These are phyloP conservation scores for Rhagium mordax DNA, from an alignment of 2,888 invertebrate genomes.

Conservation along the genomic window DNA sequence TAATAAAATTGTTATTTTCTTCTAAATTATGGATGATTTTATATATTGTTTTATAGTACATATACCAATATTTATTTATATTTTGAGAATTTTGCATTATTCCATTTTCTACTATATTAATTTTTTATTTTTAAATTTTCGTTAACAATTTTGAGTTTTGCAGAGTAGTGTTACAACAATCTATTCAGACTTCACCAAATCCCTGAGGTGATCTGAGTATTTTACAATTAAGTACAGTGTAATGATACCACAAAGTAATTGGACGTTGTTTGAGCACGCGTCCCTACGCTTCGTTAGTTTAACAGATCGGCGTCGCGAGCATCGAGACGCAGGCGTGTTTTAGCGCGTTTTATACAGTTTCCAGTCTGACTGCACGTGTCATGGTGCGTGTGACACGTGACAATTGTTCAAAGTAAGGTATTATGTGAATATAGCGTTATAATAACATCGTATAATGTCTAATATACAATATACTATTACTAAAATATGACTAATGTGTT, in stretches of 20 bases:
- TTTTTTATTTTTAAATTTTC: no score
- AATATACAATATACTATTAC: slow-evolving; percentile 40
- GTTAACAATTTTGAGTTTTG: no score
- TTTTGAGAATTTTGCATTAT: no score
- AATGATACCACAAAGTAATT: slow-evolving; percentile 69
- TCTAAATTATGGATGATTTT: no score
- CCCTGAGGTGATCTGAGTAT: slow-evolving; percentile 42
- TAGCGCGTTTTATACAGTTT: slow-evolving; percentile 59
- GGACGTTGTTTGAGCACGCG: slow-evolving; percentile 67
- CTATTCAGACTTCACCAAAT: slow-evolving; percentile 7
- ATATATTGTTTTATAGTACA: no score
- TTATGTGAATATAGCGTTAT: slow-evolving; percentile 54
- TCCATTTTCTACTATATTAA: no score
- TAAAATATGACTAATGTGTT: slow-evolving; percentile 62
- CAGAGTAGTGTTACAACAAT: background rate
- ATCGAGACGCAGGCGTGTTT: slow-evolving; percentile 58
- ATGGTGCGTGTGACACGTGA: slow-evolving; percentile 51
- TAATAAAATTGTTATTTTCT: no score
- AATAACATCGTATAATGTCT: slow-evolving; percentile 56
- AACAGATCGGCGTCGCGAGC: slow-evolving; percentile 57
- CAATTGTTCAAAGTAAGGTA: slow-evolving; percentile 55
- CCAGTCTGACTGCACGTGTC: slow-evolving; percentile 53
- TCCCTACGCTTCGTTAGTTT: slow-evolving; percentile 66
- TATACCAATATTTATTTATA: no score
- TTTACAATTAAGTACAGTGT: slow-evolving; percentile 63